Evolutionary conservation across 37 sponge, comb jelly and placozoan species (phyloP), one percentile per base, ranked within the genome.

Genomic region (Geodia barretti): DNA sequence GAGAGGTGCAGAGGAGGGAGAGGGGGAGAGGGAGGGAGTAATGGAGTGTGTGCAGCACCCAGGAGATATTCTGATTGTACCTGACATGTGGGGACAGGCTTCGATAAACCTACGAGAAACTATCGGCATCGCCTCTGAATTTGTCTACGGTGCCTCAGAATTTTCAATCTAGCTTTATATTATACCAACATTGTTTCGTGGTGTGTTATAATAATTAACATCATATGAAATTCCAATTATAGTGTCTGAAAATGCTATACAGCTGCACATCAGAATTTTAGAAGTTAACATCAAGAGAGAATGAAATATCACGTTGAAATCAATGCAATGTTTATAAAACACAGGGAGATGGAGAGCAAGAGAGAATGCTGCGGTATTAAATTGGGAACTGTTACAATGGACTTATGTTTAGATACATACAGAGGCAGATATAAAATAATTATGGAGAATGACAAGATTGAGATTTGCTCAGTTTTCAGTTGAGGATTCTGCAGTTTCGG

Each of bases 71-170:
- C 32, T 96, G 60, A 88, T 88, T 69, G 81, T 96, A 0, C 97
- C 97, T 19, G 97, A 92, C 59, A 78, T 96, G 87, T 96, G 97
- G 97, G 90, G 86, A 23, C 91, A 87, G 40, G 91, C 87, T 25
- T 81, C 76, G 20, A 76, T 96, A 23, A 90, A 90, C 70, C 64
- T 96, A 41, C 75, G 77, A 65, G 97, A 96, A 59, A 90, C 88
- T 54, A 60, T 96, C n/a, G 97, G 93, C 1, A 1, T 96, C 0
- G 77, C 88, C 17, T 83, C 91, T 14, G 97, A 96, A 62, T 96
- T 96, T 88, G 64, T 93, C 3, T 87, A 93, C 75, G 97, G 97
- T 62, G 66, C 86, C 1, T 75, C 91, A 24, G 97, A 96, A 70
- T 96, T 96, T 73, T 96, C 97, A 28, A 79, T 96, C 11, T 96